Base-by-base conservation (phyloP, 2,797 vertebrate species). In the Myiothlypis coronata region DNA sequence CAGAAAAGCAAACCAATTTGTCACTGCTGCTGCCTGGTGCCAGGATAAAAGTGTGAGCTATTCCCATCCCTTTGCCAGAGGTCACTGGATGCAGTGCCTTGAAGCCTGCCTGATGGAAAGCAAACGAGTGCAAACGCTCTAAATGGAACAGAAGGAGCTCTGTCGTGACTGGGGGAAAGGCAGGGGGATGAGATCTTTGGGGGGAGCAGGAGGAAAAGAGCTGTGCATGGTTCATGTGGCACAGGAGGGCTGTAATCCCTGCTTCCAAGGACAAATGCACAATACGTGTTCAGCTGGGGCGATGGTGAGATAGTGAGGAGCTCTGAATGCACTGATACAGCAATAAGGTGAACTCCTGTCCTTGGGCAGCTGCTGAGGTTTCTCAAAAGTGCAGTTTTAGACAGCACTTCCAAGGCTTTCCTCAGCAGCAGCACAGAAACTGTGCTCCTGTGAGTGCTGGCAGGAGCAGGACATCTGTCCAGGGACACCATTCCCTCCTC, bases 1-100 rank as follows among this genome's bases (percentile, higher is more conserved):
- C 93, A 96, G 78, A 94, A 97, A 63, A 96, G 81, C 74, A 96
- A 96, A 95, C 91, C 92, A 94, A 97, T 97, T 97, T 98, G 91
- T 97, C 97, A 97, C 80, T 60, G 86, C 83, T 93, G 81, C 91
- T 98, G 91, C 92, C 83, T 96, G 61, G 93, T 96, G 90, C 91
- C 87, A 94, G 94, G 90, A 96, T 95, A 92, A 96, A 95, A 94
- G 79, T 44, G 43, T 57, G 75, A 57, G 78, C 46, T 68, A 50
- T 94, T 97, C 96, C 55, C 68, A 70, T 91, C 91, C 84, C 80
- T 71, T 95, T 96, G 95, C 89, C 95, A 97, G 96, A 97, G 96
- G 96, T 97, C 97, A 92, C 71, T 85, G 92, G 87, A 93, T 94
- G 94, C 78, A 83, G 68, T 4, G 27, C 82, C 96, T 97, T 77